Base-by-base conservation (phyloP, 2,113 vertebrate species). In the Channa maculata region DNA sequence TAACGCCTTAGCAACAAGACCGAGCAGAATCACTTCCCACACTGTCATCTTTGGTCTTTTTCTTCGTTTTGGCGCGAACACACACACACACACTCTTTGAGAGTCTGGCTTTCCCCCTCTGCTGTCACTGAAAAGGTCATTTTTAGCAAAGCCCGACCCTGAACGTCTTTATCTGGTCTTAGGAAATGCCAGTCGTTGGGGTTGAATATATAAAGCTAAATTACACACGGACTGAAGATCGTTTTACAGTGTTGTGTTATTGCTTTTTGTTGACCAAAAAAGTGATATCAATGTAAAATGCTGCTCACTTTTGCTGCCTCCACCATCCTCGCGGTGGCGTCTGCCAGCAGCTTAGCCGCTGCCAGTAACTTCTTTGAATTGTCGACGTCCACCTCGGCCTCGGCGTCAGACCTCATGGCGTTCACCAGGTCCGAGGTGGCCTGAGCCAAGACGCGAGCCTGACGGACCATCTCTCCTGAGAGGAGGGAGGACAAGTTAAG, bases 331-430 rank as follows among this genome's bases (percentile, higher is more conserved):
- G 98, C 98, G 0, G 98, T 99, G 34, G 98, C 98, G 49, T 99
- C 98, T 0, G 98, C 98, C 81, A 99, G 79, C 38, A 99, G 94
- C 80, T 99, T 99, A 6, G 98, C 98, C 0, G 98, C 98, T 0
- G 98, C 98, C 68, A 99, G 93, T 45, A 99, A 93, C 91, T 99
- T 99, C 92, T 99, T 99, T 0, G 98, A 99, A 78, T 99, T 99
- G 75, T 99, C 98, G 71, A 99, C 96, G 48, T 99, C 98, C 0
- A 98, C 95, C 87, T 99, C 98, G 0, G 96, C 97, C 71, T 99
- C 98, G 0, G 98, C 98, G 8, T 99, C 98, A 0, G 97, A 99
- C 76, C 97, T 94, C 97, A 99, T 99, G 75, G 98, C 97, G 2
- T 98, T 98, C 68, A 99, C 98, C 0, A 99, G 93, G 82, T 99